These are phyloP conservation scores for Eupeodes latifasciatus DNA, from an alignment of 2,888 invertebrate species.

Conservation along the genomic window DNA sequence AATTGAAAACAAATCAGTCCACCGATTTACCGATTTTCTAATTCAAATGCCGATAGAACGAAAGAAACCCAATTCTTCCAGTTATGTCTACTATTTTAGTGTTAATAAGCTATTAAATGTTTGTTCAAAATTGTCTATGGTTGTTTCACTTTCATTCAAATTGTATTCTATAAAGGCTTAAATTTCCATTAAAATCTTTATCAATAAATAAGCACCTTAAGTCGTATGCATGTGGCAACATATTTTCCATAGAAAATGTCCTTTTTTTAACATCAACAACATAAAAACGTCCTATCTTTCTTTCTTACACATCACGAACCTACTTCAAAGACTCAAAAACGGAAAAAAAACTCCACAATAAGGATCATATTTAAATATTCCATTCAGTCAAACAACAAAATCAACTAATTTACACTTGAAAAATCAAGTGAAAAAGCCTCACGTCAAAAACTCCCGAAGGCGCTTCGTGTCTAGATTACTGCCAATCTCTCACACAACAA, in stretches of 20 bases:
- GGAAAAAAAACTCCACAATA: conserved; percentile 33
- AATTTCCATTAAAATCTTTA: conserved; percentile 10
- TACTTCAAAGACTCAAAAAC: conserved; percentile 5
- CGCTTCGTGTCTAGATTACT: conserved; percentile 49
- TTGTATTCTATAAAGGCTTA: background rate
- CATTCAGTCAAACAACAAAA: conserved; percentile 48
- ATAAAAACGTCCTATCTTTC: background rate
- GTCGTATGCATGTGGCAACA: conserved; percentile 21
- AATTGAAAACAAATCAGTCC: no score
- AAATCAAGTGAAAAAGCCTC: conserved; percentile 63
- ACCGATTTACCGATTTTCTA: no score
- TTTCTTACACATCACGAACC: background rate
- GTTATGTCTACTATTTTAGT: no score
- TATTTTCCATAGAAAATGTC: conserved; percentile 7
- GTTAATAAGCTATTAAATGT: background rate
- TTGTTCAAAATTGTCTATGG: background rate
- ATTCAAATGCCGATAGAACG: no score
- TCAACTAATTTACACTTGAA: conserved; percentile 76
- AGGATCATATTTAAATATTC: conserved; percentile 46
- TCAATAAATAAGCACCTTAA: conserved; percentile 16
- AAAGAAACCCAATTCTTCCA: no score
- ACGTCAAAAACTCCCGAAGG: conserved; percentile 40
- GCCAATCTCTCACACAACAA: conserved; percentile 43
- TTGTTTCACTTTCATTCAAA: background rate
- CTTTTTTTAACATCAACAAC: background rate